Base-by-base conservation (phyloP, 1,140 invertebrate species). In the Heliconius melpomene region DNA sequence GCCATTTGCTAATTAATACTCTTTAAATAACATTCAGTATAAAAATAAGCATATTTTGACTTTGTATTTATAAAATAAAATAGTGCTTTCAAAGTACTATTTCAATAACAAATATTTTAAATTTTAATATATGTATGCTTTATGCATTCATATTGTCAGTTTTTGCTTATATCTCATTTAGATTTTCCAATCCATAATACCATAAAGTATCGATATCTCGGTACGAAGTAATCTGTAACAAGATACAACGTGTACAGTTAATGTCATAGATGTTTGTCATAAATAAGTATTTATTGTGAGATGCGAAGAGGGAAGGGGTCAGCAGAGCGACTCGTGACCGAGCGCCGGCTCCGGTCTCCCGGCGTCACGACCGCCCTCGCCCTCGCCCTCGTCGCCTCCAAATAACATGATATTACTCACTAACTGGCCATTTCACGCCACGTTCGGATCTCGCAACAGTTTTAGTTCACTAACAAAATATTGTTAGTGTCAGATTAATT, bases 371-470 rank as follows among this genome's bases (percentile, higher is more conserved):
- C 81, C 76, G 84, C 84, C 85, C 79, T 88, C 87, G 88, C 85
- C 88, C 88, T 87, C 88, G 88, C 85, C 88, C 88, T 87, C 88
- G 90, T 91, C 91, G 89, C 90, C 91, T 91, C 86, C 87, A 91
- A 94, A 92, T 91, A 93, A 94, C 92, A 91, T 88, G 90, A 91
- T 91, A 92, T 91, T 94, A 93, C 91, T 91, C 90, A 91, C 90
- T 93, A 94, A 94, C 91, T 89, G 91, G 87, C 90, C 88, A 93
- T 94, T 94, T 92, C 90, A 94, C 91, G 92, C 91, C 89, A 89
- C 88, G 85, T 88, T 91, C 84, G 82, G 77, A 81, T 82, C 84
- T 83, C 83, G 75, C 87, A 88, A 87, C 87, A 83, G 88, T 87
- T 85, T 87, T 82, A 83, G 82, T 79, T 74, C 74, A 82, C 78